A percentile compares a stretch with the other conserved stretches of the same genome.
Conservation (phyloP, 37 sponge, comb jelly and placozoan species). For the Ianthella basta region DNA sequence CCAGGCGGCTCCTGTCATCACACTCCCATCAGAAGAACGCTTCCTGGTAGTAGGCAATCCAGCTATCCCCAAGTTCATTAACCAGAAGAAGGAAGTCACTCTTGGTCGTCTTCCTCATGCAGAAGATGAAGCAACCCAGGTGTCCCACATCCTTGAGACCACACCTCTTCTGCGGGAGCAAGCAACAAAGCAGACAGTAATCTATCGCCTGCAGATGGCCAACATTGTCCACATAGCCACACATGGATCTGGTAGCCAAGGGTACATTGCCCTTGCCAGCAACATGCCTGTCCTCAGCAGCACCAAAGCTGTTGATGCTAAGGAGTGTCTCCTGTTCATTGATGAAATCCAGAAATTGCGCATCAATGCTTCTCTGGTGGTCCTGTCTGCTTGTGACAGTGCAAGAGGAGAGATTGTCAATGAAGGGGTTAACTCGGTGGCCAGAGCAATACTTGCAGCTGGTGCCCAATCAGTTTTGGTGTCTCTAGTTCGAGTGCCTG, state of each 20-base stretch:
- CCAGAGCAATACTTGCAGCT: constrained; percentile 74
- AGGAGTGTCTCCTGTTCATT: constrained; percentile 49
- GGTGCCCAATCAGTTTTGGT: constrained; percentile 80
- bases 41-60: constrained; percentile 74
- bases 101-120: constrained; percentile 75
- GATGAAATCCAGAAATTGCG: constrained; percentile 64
- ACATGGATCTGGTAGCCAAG: constrained; percentile 60
- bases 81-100: constrained; percentile 43
- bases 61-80: constrained; percentile 57
- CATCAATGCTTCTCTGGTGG: constrained; percentile 65
- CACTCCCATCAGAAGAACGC: constrained; percentile 23
- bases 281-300: constrained; percentile 10
- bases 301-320: constrained; percentile 21
- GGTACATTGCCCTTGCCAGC: constrained; percentile 66
- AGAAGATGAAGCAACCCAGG: constrained; percentile 63
- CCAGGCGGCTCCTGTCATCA: neutral
- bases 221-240: constrained; percentile 78
- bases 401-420: constrained; percentile 50
- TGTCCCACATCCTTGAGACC: constrained; percentile 53
- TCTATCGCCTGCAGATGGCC: constrained; percentile 54
- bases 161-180: constrained; percentile 63
- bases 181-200: constrained; percentile 65
- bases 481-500: constrained; percentile 73
- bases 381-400: constrained; percentile 73
- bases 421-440: constrained; percentile 76